These are phyloP conservation scores for Chelonia mydas DNA, from an alignment of 2,797 vertebrate genomes.

Conservation along the genomic window DNA sequence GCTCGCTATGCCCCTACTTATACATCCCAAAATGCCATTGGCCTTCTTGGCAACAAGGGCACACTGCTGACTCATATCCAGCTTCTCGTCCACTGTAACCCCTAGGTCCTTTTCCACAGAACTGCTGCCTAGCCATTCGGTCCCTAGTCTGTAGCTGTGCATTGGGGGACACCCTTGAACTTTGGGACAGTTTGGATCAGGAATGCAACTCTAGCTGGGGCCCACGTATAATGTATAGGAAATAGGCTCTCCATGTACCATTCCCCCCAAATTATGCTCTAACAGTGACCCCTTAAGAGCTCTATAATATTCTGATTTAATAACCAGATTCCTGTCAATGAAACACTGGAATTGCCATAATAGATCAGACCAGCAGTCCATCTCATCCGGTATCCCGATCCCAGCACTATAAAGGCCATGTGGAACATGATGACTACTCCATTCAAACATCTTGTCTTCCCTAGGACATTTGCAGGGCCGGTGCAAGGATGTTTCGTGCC, in stretches of 20 bases:
- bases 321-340: neutral
- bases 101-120: too few relatives aligned
- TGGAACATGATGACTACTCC: neutral
- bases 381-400: neutral
- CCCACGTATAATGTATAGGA: neutral
- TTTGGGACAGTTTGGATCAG: neutral
- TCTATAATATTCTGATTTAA: neutral
- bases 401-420: neutral
- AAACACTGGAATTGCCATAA: neutral
- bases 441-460: neutral
- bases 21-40: too few relatives aligned
- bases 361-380: neutral
- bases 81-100: too few relatives aligned
- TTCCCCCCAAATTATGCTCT: neutral
- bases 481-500: too few relatives aligned
- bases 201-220: neutral
- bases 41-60: too few relatives aligned
- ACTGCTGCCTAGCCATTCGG: too few relatives aligned
- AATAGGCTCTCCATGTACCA: neutral
- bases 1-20: too few relatives aligned
- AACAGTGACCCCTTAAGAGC: neutral
- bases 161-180: neutral
- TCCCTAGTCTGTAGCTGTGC: too few relatives aligned
- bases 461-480: neutral
- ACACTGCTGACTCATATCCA: too few relatives aligned